Evolutionary conservation across 2,888 invertebrate genomes (phyloP).

Genomic region (Spatulosminthurus flaviceps): DNA sequence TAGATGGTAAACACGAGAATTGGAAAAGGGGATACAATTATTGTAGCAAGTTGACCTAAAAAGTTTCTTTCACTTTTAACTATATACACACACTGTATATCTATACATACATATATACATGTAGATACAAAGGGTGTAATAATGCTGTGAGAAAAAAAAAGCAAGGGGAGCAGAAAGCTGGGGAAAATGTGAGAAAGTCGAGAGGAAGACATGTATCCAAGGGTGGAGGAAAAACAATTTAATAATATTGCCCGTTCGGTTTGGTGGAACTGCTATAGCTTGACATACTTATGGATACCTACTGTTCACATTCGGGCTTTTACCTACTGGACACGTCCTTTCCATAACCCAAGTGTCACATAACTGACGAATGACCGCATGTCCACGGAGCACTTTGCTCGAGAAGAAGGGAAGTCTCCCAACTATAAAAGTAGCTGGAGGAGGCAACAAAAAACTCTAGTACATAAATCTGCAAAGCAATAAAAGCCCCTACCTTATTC

Average conservation of each 20-base stretch:
- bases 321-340: constrained; percentile 31
- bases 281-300: constrained; percentile 8
- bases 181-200: not conserved
- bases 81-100: too few relatives aligned
- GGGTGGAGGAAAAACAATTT: constrained; percentile 21
- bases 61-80: not conserved
- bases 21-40: not conserved
- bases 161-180: too few relatives aligned
- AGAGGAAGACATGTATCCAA: not conserved
- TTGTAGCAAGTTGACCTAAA: constrained; percentile 1
- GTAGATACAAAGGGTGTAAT: too few relatives aligned
- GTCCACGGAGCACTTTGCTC: constrained; percentile 44
- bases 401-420: constrained; percentile 19
- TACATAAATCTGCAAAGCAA: constrained; percentile 57
- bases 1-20: not conserved
- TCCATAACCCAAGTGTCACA: constrained; percentile 29
- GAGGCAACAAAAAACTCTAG: constrained; percentile 38
- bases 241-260: not conserved
- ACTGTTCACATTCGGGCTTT: constrained; percentile 1
- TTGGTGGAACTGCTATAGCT: not conserved
- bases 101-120: too few relatives aligned
- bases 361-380: constrained; percentile 42
- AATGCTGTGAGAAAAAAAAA: not conserved
- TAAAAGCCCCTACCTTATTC: constrained; percentile 51
- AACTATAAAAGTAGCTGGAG: constrained; percentile 41